A percentile compares a stretch with the other conserved stretches of the same genome.
Evolutionary conservation across 2,113 vertebrate genomes (phyloP).

Genomic region (Mellivora capensis): DNA sequence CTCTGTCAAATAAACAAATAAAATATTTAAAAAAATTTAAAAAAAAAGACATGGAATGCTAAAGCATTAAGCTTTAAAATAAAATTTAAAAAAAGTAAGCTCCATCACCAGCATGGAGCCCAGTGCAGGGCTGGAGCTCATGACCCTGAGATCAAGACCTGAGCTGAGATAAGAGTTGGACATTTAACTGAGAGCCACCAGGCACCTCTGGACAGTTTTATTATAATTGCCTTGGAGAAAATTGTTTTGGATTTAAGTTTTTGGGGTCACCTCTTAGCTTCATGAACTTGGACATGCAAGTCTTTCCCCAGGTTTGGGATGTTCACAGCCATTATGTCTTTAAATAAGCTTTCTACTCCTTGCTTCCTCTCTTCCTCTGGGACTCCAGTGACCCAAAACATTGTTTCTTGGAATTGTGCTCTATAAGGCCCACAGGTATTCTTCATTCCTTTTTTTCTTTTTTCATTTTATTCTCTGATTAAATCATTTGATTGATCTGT

Average conservation of each 20-base stretch:
- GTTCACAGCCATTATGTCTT: not conserved
- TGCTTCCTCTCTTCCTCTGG: not conserved
- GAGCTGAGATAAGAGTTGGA: not conserved
- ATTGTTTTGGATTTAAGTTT: not conserved
- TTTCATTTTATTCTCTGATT: not conserved
- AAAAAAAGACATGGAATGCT: no score
- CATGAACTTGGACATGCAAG: not conserved
- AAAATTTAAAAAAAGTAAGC: no score
- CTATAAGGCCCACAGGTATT: not conserved
- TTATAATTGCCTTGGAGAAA: not conserved
- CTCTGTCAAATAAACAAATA: no score
- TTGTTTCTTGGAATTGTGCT: not conserved
- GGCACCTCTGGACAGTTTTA: not conserved
- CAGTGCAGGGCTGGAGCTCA: not conserved
- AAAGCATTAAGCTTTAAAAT: no score
- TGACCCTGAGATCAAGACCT: not conserved
- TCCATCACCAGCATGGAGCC: not conserved
- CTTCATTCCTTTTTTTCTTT: not conserved
- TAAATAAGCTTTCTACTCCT: not conserved
- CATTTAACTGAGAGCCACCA: not conserved
- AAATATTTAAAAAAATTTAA: no score
- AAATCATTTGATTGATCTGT: not conserved
- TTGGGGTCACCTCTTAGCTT: not conserved
- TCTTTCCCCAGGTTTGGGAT: not conserved
- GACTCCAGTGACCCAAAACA: not conserved